Conservation (phyloP, 2,888 invertebrate genomes). For the Eucera pruinosa region DNA sequence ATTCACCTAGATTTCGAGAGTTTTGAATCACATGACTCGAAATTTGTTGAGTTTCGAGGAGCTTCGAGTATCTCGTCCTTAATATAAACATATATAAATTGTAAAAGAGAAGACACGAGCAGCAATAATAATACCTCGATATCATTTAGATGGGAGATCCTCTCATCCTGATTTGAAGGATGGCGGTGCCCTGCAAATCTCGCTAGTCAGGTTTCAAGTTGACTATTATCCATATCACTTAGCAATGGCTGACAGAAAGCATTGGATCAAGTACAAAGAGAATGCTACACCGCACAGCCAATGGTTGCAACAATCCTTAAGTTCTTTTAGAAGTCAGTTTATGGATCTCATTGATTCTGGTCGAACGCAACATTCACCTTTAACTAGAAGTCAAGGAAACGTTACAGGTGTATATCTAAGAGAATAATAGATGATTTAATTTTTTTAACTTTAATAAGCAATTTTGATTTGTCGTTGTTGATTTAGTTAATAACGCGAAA, state of each 20-base stretch:
- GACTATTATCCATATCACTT: constrained; percentile 99
- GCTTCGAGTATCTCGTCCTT: no score
- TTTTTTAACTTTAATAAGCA: constrained; percentile 28
- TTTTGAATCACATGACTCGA: no score
- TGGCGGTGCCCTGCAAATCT: constrained; percentile 97
- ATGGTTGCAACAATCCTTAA: constrained; percentile 95
- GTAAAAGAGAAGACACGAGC: neutral
- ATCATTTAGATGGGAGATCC: constrained; percentile 90
- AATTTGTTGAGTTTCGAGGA: no score
- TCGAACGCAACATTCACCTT: constrained; percentile 85
- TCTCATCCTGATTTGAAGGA: constrained; percentile 93
- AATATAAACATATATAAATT: no score
- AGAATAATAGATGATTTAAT: neutral
- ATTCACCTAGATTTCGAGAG: no score
- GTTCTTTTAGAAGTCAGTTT: constrained; percentile 90
- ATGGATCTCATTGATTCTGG: constrained; percentile 90
- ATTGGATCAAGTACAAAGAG: constrained; percentile 94
- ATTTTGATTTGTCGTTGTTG: no score
- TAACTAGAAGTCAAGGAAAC: constrained; percentile 82
- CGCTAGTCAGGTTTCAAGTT: constrained; percentile 93
- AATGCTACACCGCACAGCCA: constrained; percentile 91
- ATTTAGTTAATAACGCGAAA: constrained; percentile 68
- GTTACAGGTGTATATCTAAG: constrained; percentile 65
- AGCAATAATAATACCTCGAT: constrained; percentile 2
- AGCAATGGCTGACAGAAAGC: constrained; percentile 93